Conservation (phyloP, 2,888 invertebrate species). For the Baronia brevicornis region DNA sequence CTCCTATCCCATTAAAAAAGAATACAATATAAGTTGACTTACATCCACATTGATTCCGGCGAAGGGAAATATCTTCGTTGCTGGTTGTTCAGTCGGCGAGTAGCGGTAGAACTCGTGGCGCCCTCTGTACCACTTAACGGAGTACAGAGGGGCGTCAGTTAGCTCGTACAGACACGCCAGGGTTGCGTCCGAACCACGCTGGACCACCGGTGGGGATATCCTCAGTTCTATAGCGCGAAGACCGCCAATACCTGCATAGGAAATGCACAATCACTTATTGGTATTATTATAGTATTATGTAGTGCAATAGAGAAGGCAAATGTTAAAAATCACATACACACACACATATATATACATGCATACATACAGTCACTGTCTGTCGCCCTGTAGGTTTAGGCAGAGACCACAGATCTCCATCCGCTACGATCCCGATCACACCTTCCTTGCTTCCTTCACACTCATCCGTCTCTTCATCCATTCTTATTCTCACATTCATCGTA, state of each 20-base stretch:
- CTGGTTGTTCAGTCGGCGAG: constrained; percentile 78
- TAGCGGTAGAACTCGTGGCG: constrained; percentile 80
- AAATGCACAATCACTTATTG: too few relatives aligned
- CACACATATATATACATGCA: too few relatives aligned
- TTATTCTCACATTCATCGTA: too few relatives aligned
- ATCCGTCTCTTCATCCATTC: too few relatives aligned
- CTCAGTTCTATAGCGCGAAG: constrained; percentile 69
- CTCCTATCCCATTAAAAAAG: background rate
- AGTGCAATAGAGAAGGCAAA: too few relatives aligned
- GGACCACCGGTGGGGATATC: constrained; percentile 77
- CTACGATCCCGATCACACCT: too few relatives aligned
- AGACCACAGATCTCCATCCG: too few relatives aligned
- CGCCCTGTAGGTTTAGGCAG: too few relatives aligned
- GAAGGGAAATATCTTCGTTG: constrained; percentile 79
- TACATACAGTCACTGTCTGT: too few relatives aligned
- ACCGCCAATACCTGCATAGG: constrained; percentile 59
- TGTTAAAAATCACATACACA: too few relatives aligned
- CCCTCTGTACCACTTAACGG: constrained; percentile 82
- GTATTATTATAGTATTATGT: too few relatives aligned
- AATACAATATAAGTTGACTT: constrained; percentile 38
- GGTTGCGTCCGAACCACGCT: constrained; percentile 75
- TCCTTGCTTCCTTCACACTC: too few relatives aligned
- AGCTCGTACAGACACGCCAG: constrained; percentile 78
- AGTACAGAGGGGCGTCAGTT: constrained; percentile 80
- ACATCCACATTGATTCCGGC: constrained; percentile 81